Percentiles rank a stretch among this genome's conserved stretches.
These are phyloP conservation scores for Drosophila mulleri DNA, from an alignment of 2,888 invertebrate genomes.

Conservation along the genomic window DNA sequence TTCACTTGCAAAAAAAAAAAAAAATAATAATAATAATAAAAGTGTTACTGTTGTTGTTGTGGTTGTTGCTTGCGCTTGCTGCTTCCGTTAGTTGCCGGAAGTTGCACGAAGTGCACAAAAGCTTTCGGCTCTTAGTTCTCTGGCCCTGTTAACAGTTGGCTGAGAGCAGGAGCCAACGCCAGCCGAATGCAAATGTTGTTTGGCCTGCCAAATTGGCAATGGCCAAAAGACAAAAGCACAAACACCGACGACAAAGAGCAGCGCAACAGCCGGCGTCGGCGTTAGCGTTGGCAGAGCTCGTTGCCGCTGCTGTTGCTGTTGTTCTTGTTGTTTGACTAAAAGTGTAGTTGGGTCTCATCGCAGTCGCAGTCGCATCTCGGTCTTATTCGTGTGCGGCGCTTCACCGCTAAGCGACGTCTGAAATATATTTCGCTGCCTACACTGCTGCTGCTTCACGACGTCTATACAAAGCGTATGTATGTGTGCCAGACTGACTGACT, in stretches of 20 bases:
- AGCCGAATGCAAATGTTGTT: conserved; percentile 54
- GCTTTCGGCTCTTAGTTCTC: conserved; percentile 58
- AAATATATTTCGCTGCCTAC: conserved; percentile 55
- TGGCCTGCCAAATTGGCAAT: conserved; percentile 60
- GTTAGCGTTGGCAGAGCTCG: conserved; percentile 23
- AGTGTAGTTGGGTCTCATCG: conserved; percentile 40
- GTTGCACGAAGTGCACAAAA: conserved; percentile 65
- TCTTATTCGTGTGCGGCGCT: conserved; percentile 80
- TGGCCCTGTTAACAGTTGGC: conserved; percentile 51
- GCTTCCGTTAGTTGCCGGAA: conserved; percentile 64
- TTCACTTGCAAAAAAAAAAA: neutral
- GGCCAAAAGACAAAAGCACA: conserved; percentile 48
- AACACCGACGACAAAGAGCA: conserved; percentile 39
- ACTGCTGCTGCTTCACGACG: conserved; percentile 48
- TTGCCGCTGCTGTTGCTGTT: conserved; percentile 5
- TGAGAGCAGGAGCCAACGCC: conserved; percentile 27
- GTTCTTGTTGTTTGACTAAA: conserved; percentile 34
- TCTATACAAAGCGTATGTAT: conserved; percentile 31
- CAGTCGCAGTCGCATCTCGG: conserved; percentile 50
- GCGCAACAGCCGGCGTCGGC: conserved; percentile 45
- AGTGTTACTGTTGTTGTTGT: conserved; percentile 8
- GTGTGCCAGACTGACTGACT: conserved; percentile 6
- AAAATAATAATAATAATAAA: too few relatives aligned
- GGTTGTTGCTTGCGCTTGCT: conserved; percentile 38
- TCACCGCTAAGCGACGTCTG: conserved; percentile 76